Conservation (phyloP, 2,113 vertebrate genomes). For the Xyliphius kryptos region DNA sequence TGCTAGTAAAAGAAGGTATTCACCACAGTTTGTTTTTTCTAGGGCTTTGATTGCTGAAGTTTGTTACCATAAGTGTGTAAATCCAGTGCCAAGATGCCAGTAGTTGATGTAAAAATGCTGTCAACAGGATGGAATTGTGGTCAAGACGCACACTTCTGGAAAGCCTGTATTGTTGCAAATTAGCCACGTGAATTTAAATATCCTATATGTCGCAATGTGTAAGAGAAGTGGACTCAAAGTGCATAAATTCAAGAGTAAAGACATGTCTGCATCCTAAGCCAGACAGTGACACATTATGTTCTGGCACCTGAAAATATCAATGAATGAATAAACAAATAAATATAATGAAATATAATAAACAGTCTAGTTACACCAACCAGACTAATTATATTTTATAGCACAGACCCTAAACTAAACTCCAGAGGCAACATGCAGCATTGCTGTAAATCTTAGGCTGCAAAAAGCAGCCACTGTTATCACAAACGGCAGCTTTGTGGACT, state of each 20-base stretch:
- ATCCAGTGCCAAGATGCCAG: slow-evolving; percentile 31
- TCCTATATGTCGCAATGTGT: background rate
- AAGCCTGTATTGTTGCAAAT: slow-evolving; percentile 6
- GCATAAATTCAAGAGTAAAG: background rate
- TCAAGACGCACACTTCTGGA: slow-evolving; percentile 7
- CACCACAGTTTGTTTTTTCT: slow-evolving; percentile 22
- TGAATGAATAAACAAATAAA: too few relatives aligned
- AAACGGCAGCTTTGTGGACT: slow-evolving; percentile 61
- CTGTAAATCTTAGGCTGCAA: slow-evolving; percentile 48
- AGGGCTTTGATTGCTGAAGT: slow-evolving; percentile 27
- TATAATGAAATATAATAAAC: too few relatives aligned
- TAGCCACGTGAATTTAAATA: background rate
- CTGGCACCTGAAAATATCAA: slow-evolving; percentile 46
- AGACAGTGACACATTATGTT: slow-evolving; percentile 16
- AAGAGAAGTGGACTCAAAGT: slow-evolving; percentile 3
- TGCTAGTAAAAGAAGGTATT: background rate
- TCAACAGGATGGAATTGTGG: slow-evolving; percentile 2
- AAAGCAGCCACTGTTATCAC: slow-evolving; percentile 64
- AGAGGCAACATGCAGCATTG: slow-evolving; percentile 43
- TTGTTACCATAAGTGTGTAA: slow-evolving; percentile 28
- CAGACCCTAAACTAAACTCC: slow-evolving; percentile 54
- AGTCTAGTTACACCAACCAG: slow-evolving; percentile 51
- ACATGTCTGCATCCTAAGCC: slow-evolving; percentile 5
- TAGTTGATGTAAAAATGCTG: slow-evolving; percentile 8
- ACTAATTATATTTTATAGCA: slow-evolving; percentile 55